Percentiles rank a stretch among this genome's conserved stretches.
phyloP scores from a whole-genome alignment of 2,113 vertebrate species.

The Bos indicus region DNA sequence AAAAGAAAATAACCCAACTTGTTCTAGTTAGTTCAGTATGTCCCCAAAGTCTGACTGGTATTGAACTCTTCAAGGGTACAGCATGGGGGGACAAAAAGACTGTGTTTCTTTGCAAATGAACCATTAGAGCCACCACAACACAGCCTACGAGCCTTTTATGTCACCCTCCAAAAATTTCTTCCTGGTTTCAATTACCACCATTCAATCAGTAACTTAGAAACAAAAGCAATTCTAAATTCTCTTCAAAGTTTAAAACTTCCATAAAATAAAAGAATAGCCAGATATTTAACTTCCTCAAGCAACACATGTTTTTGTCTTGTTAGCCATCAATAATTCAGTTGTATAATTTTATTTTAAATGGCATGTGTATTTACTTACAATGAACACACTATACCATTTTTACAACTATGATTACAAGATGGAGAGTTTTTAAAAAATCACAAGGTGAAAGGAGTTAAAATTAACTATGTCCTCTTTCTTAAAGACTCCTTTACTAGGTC shows the following conservation, averaged over 20 bases:
- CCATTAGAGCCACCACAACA: not conserved
- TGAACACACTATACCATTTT: not conserved
- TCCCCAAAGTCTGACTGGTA: not conserved
- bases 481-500: not conserved
- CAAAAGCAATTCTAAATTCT: not conserved
- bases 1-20: not conserved
- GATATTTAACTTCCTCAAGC: not conserved
- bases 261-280: not conserved
- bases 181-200: not conserved
- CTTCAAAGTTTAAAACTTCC: constrained; percentile 4
- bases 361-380: not conserved
- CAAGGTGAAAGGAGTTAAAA: not conserved
- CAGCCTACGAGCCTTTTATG: not conserved
- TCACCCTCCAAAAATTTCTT: not conserved
- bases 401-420: not conserved
- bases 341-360: constrained; percentile 13
- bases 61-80: not conserved
- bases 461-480: not conserved
- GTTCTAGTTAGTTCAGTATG: not conserved
- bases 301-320: not conserved
- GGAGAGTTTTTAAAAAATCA: not conserved
- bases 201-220: not conserved
- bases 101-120: not conserved
- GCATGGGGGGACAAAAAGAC: not conserved
- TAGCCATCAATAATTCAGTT: constrained; percentile 2